Evolutionary conservation across 2,797 vertebrate species (phyloP).

Genomic region (Chloroceryle inda): DNA sequence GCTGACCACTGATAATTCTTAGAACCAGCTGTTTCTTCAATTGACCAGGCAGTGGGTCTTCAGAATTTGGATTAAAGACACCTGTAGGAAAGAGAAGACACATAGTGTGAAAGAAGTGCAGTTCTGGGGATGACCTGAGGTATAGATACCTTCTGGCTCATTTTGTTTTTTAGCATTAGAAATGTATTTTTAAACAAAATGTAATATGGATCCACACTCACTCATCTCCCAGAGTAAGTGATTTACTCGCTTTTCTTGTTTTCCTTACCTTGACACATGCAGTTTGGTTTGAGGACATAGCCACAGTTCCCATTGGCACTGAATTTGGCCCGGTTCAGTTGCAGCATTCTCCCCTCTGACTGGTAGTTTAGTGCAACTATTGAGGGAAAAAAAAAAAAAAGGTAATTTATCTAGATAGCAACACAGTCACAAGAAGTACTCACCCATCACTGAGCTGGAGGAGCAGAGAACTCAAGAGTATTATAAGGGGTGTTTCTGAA

Average conservation of each 20-base stretch:
- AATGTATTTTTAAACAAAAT: background rate
- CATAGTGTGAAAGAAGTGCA: background rate
- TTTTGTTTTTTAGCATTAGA: background rate
- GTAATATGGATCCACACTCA: background rate
- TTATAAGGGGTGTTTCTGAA: background rate
- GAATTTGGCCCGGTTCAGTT: slow-evolving; percentile 97
- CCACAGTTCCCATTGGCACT: slow-evolving; percentile 94
- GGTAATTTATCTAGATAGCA: background rate
- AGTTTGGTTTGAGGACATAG: slow-evolving; percentile 92
- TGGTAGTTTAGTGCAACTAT: slow-evolving; percentile 98
- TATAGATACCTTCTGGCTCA: background rate
- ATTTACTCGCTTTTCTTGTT: background rate
- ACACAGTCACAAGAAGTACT: background rate
- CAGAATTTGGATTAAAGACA: slow-evolving; percentile 91
- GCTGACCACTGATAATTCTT: slow-evolving; percentile 97
- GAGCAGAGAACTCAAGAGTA: background rate
- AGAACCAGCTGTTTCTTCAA: slow-evolving; percentile 94
- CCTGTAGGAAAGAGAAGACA: slow-evolving; percentile 74
- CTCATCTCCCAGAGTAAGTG: background rate
- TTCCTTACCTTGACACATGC: slow-evolving; percentile 93
- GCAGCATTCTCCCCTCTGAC: slow-evolving; percentile 94
- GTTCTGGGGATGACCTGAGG: background rate
- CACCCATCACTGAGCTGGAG: background rate
- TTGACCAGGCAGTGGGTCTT: slow-evolving; percentile 90
- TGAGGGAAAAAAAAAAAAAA: background rate